A percentile compares a stretch with the other conserved stretches of the same genome.
Conservation (phyloP, 2,797 vertebrate genomes). For the Arnoldichthys spilopterus region DNA sequence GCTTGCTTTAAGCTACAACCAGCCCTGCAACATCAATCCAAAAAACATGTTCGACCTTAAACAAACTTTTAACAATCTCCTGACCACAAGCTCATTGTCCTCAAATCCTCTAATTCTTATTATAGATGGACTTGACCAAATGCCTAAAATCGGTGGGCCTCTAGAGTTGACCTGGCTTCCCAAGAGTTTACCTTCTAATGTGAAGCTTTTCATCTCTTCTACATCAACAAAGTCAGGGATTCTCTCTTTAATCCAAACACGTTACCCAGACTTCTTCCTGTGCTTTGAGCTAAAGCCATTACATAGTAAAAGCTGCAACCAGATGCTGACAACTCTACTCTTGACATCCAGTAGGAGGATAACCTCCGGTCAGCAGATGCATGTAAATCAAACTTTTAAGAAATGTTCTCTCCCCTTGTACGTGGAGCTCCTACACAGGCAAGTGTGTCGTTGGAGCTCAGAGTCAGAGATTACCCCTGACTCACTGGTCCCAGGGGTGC, state of each 20-base stretch:
- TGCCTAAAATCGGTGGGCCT: conserved; percentile 44
- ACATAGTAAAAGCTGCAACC: conserved; percentile 69
- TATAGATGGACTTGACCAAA: conserved; percentile 77
- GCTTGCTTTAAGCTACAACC: conserved; percentile 63
- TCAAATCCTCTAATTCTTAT: conserved; percentile 72
- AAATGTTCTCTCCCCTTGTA: conserved; percentile 75
- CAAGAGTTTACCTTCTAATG: conserved; percentile 66
- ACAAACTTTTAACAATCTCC: conserved; percentile 65
- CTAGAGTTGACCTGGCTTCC: conserved; percentile 71
- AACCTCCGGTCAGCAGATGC: conserved; percentile 82
- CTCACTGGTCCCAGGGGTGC: conserved; percentile 69
- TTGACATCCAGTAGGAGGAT: conserved; percentile 72
- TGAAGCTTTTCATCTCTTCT: conserved; percentile 75
- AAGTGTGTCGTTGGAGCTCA: conserved; percentile 76
- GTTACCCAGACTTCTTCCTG: conserved; percentile 58
- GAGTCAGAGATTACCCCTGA: conserved; percentile 74
- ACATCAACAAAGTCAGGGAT: conserved; percentile 61
- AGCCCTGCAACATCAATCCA: conserved; percentile 25
- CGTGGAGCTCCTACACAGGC: conserved; percentile 71
- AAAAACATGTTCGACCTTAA: conserved; percentile 61
- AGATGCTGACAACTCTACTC: conserved; percentile 71
- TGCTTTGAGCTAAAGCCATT: conserved; percentile 64
- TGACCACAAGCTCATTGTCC: conserved; percentile 65
- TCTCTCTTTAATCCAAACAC: conserved; percentile 60
- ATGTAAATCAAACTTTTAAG: conserved; percentile 77